Base-by-base conservation (phyloP, 2,888 invertebrate species). In the Macroteleia sp. region DNA sequence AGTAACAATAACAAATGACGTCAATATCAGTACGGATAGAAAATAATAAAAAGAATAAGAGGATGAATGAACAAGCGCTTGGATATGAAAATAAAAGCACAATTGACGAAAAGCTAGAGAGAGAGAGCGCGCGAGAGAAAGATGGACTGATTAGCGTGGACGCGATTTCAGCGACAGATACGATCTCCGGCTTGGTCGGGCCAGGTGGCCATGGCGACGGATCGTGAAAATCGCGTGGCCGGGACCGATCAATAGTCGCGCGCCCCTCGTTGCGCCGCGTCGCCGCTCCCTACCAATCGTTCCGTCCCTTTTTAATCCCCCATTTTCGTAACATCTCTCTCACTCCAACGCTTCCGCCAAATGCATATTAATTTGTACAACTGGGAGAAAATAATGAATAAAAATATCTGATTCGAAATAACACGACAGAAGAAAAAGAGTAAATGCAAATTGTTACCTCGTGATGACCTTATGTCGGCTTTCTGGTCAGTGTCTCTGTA, bases 201-300 rank as follows among this genome's bases (percentile, higher is more conserved):
- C 86, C 89, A 90, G 91, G 91, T 91, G 91, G 88, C 90, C 91
- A 91, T 91, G 91, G 88, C 90, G 90, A 91, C 91, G 90, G 87
- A 90, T 90, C 89, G 84, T 88, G 89, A 90, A 90, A 91, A 91
- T 91, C 90, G 89, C 89, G 89, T 88, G 88, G 88, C 89, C 84
- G 86, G 86, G 88, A 85, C 82, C 90, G 90, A 91, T 90, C 91
- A 91, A 91, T 90, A 90, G 89, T 86, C 74, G 86, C 80, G 81
- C 81, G 80, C 81, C 73, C 82, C 86, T 82, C 87, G 83, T 79
- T 82, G 82, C 83, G 83, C 79, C 83, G 79, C 74, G 74, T 66
- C 80, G 71, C 82, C 62, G 79, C 69, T 81, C 62, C 77, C 73
- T 48, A 41, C 59, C 74, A 41, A 66, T 77, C 76, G 81, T 82